Evolutionary conservation across 2,888 invertebrate genomes (phyloP).

Genomic region (Hypolimnas misippus): DNA sequence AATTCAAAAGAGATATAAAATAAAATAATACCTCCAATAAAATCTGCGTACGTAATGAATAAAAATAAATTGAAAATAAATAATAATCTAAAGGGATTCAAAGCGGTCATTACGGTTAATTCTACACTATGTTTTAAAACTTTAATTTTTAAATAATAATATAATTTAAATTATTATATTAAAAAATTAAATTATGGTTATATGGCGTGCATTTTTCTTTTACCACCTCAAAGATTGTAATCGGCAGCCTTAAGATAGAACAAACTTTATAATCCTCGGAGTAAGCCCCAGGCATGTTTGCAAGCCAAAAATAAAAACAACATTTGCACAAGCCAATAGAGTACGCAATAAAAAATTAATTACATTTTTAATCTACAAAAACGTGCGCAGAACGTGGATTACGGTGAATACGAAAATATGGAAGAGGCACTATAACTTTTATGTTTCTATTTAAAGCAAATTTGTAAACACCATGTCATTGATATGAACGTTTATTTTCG

Average conservation of each 20-base stretch:
- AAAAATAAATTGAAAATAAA: too few species aligned
- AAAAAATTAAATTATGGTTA: too few species aligned
- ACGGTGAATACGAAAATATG: conserved; percentile 45
- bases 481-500: too few species aligned
- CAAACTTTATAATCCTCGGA: conserved; percentile 57
- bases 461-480: too few species aligned
- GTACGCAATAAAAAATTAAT: conserved; percentile 79
- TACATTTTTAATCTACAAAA: conserved; percentile 80
- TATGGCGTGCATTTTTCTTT: conserved; percentile 49
- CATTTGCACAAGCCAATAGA: conserved; percentile 74
- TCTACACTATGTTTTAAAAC: too few species aligned
- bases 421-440: conserved; percentile 46
- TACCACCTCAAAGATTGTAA: conserved; percentile 20
- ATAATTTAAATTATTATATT: too few species aligned
- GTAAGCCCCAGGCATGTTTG: conserved; percentile 55
- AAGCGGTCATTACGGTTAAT: too few species aligned
- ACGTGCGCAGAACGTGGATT: conserved; percentile 64
- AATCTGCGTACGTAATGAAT: too few species aligned
- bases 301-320: conserved; percentile 67
- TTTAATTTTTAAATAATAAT: too few species aligned
- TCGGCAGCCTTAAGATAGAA: conserved; percentile 41
- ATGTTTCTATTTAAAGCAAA: background rate
- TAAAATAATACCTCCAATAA: too few species aligned
- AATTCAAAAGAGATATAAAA: too few species aligned
- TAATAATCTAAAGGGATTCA: too few species aligned